Conservation (phyloP, 1,140 invertebrate species). For the Vanessa tameamea region DNA sequence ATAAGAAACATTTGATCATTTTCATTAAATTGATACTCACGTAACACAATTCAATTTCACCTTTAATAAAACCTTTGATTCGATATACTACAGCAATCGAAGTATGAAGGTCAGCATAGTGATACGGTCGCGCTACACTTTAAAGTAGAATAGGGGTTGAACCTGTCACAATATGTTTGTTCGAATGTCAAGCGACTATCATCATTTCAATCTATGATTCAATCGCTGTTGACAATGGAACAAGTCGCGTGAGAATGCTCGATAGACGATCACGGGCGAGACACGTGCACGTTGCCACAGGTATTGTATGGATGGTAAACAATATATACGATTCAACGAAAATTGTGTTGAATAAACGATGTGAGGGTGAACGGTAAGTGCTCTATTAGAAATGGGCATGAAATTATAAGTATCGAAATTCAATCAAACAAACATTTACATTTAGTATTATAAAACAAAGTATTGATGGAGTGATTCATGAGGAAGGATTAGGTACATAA, state of each 20-base stretch:
- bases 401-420: no score
- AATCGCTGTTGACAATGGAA: conserved; percentile 40
- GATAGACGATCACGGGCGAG: conserved; percentile 29
- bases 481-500: no score
- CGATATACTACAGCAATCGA: not conserved
- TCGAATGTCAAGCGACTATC: conserved; percentile 34
- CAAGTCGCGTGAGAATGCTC: conserved; percentile 38
- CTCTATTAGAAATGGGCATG: not conserved
- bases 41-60: no score
- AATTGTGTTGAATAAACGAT: conserved; percentile 19
- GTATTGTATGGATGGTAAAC: conserved; percentile 26
- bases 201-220: conserved; percentile 44
- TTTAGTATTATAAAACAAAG: no score
- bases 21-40: no score
- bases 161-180: conserved; percentile 13
- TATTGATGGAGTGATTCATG: no score
- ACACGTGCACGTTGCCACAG: conserved; percentile 30
- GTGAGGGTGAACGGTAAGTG: not conserved
- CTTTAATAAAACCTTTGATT: not conserved
- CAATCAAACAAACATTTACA: no score
- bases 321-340: conserved; percentile 28
- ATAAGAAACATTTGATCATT: no score
- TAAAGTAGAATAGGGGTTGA: conserved; percentile 19
- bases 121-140: not conserved
- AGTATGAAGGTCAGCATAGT: not conserved